Percentiles rank a stretch among this genome's conserved stretches.
Evolutionary conservation across 2,797 vertebrate genomes (phyloP).

Genomic region (Malacoraja senta): DNA sequence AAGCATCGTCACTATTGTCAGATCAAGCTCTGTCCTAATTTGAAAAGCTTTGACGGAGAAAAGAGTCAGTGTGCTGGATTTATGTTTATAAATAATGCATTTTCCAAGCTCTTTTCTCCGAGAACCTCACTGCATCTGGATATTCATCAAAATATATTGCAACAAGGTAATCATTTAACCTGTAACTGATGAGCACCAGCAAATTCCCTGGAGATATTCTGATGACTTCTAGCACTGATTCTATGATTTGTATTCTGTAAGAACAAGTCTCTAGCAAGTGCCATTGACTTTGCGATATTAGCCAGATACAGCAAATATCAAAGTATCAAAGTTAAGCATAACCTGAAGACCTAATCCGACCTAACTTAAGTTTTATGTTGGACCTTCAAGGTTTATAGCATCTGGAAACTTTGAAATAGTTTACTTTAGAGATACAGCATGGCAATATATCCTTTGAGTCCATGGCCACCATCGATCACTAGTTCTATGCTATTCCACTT

Average conservation of each 20-base stretch:
- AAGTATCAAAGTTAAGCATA: background rate
- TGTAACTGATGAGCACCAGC: background rate
- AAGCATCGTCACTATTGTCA: too few species aligned
- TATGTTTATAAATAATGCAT: background rate
- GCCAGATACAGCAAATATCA: background rate
- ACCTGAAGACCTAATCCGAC: background rate
- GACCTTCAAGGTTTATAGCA: too few species aligned
- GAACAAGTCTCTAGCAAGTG: background rate
- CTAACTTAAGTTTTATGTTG: too few species aligned
- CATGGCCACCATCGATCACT: too few species aligned
- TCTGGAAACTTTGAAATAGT: too few species aligned
- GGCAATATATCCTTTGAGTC: too few species aligned
- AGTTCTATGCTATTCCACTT: too few species aligned
- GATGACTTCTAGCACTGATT: background rate
- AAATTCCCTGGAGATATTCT: background rate
- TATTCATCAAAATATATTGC: background rate
- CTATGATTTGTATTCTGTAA: background rate
- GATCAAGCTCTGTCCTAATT: too few species aligned
- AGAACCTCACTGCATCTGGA: background rate
- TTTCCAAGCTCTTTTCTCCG: background rate
- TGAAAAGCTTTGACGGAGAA: too few species aligned
- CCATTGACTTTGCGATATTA: background rate
- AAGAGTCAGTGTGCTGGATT: too few species aligned
- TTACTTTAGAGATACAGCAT: too few species aligned
- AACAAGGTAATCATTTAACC: background rate